Evolutionary conservation across 1,140 invertebrate species (phyloP).

Genomic region (Brachionus calyciflorus): DNA sequence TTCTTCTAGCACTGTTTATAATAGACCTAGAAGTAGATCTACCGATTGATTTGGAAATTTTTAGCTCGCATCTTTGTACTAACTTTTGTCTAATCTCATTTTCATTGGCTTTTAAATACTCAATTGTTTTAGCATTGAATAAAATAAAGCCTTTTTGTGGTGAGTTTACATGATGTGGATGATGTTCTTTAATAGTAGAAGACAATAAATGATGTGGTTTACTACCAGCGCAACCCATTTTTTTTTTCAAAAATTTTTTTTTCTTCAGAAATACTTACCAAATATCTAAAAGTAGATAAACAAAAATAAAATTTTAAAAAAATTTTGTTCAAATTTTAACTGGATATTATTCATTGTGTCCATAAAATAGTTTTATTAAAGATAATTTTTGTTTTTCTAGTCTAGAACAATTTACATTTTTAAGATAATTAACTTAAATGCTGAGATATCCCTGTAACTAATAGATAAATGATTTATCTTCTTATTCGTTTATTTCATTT

Average conservation of each 20-base stretch:
- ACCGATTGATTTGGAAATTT: not conserved
- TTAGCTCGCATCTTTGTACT: not conserved
- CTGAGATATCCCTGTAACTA: too few relatives aligned
- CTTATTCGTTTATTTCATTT: too few relatives aligned
- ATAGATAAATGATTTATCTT: too few relatives aligned
- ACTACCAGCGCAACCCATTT: conserved; percentile 15
- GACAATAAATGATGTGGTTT: conserved; percentile 12
- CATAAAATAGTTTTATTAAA: too few relatives aligned
- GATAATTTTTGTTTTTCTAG: too few relatives aligned
- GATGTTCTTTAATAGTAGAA: not conserved
- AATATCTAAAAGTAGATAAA: too few relatives aligned
- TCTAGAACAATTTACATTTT: too few relatives aligned
- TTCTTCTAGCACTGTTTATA: not conserved
- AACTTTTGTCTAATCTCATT: not conserved
- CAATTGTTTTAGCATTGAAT: conserved; percentile 7
- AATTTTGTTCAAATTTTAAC: too few relatives aligned
- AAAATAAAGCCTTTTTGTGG: conserved; percentile 12
- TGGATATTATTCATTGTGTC: too few relatives aligned
- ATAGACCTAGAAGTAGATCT: not conserved
- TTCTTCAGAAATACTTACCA: too few relatives aligned
- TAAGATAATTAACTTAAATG: too few relatives aligned
- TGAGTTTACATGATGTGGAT: not conserved
- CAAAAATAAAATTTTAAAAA: too few relatives aligned
- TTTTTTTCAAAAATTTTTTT: not conserved
- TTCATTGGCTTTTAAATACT: not conserved